Evolutionary conservation across 2,888 invertebrate genomes (phyloP).

Genomic region (Ptilodon capucinus): DNA sequence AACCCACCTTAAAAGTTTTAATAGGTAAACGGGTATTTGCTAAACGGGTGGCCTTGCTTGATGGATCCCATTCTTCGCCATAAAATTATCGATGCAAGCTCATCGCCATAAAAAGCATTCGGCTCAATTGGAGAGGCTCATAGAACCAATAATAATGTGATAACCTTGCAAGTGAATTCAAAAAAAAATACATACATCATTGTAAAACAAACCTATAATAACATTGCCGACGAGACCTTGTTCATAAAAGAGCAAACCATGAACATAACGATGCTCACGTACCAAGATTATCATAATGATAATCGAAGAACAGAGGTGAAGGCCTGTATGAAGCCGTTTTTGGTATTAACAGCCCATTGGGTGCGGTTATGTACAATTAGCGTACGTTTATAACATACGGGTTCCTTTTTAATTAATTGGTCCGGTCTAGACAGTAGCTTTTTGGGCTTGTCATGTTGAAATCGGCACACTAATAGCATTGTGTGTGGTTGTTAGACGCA

Average conservation of each 20-base stretch:
- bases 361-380: constrained; percentile 11
- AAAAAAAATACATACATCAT: too few relatives aligned
- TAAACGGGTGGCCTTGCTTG: too few relatives aligned
- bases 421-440: constrained; percentile 11
- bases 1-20: too few relatives aligned
- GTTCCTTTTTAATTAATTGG: constrained; percentile 12
- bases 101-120: too few relatives aligned
- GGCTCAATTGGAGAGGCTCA: too few relatives aligned
- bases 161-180: too few relatives aligned
- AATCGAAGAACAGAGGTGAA: constrained; percentile 36
- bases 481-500: background rate
- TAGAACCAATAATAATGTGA: too few relatives aligned
- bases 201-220: constrained; percentile 15
- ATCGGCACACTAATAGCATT: background rate
- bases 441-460: constrained; percentile 1
- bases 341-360: background rate
- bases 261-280: constrained; percentile 18
- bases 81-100: too few relatives aligned
- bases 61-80: too few relatives aligned
- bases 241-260: constrained; percentile 18
- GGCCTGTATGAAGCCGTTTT: constrained; percentile 19
- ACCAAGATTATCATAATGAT: constrained; percentile 26
- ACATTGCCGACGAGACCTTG: constrained; percentile 15
- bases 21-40: too few relatives aligned
- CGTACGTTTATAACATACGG: constrained; percentile 5